A percentile compares a stretch with the other conserved stretches of the same genome.
Evolutionary conservation across 2,797 vertebrate species (phyloP).

Genomic region (Sebastes cheni): DNA sequence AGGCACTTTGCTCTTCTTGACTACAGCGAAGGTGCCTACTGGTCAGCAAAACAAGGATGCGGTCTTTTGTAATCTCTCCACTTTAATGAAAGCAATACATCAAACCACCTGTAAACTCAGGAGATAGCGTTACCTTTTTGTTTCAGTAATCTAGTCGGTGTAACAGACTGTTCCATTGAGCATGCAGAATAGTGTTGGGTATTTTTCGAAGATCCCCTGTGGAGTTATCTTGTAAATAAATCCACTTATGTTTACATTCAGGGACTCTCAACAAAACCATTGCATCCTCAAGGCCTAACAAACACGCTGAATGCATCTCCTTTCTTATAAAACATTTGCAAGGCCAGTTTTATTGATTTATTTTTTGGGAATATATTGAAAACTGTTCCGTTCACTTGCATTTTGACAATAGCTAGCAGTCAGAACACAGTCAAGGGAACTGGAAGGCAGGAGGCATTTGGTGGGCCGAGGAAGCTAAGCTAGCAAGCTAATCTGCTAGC

Average conservation of each 20-base stretch:
- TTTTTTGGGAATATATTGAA: not conserved
- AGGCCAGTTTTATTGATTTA: not conserved
- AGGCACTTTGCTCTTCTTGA: not conserved
- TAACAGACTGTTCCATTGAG: not conserved
- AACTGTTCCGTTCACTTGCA: not conserved
- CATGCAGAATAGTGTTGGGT: not conserved
- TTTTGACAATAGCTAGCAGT: not conserved
- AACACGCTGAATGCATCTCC: not conserved
- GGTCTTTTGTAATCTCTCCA: slow-evolving; percentile 6
- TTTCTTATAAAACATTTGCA: not conserved
- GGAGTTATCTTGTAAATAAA: not conserved
- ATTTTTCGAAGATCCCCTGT: not conserved
- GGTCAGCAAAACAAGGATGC: slow-evolving; percentile 18
- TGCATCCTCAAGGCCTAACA: not conserved
- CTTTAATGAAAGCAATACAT: slow-evolving; percentile 50
- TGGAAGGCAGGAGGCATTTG: no score
- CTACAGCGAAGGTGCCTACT: not conserved
- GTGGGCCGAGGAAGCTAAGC: no score
- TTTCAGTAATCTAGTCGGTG: not conserved
- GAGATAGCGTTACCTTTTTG: not conserved
- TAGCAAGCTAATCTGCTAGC: no score
- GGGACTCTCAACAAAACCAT: not conserved
- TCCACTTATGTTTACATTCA: not conserved
- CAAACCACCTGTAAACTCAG: slow-evolving; percentile 9
- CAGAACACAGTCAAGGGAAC: not conserved